Base-by-base conservation (phyloP, 2,113 vertebrate species). In the Uria lomvia region DNA sequence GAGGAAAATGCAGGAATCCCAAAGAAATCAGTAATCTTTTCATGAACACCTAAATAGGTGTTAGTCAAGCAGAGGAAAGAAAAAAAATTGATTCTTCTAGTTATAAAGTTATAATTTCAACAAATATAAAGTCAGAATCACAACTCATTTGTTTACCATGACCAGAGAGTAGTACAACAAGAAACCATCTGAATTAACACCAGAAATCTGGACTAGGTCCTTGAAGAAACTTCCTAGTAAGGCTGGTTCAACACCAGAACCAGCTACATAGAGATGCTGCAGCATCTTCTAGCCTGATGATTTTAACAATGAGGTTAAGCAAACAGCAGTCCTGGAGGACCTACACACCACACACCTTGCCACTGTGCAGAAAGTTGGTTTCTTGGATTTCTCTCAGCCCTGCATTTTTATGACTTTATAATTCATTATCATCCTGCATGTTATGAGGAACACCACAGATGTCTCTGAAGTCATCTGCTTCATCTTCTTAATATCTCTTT, bases 171-270 rank as follows among this genome's bases (percentile, higher is more conserved):
- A 70, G 12, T 42, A 47, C 15, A 85, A 22, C 16, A 56, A 52
- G 8, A 66, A 30, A 4, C 5, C 1, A 21, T 5, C 11, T 36
- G 2, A 84, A 45, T 22, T 32, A n/a, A 6, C 14, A n/a, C 4
- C 8, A 60, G 14, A 47, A 17, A 26, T 7, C 9, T 23, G 9
- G n/a, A 36, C 16, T 5, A 0, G 3, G 1, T 47, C 12, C 30
- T 52, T 5, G 7, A 2, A 55, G 11, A 53, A 59, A 7, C 14
- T 40, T 88, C 20, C 14, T 17, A 15, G 6, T 7, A 24, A 15
- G 26, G 29, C 67, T 62, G 0, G 2, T 24, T 2, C 7, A 79
- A 63, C 8, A 75, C 6, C 8, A 76, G 24, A 55, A 42, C 11
- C 19, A 88, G 11, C 12, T 52, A 38, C 7, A 34, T 1, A 18